phyloP scores from a whole-genome alignment of 2,888 invertebrate species.

The Pristionchus mayeri region DNA sequence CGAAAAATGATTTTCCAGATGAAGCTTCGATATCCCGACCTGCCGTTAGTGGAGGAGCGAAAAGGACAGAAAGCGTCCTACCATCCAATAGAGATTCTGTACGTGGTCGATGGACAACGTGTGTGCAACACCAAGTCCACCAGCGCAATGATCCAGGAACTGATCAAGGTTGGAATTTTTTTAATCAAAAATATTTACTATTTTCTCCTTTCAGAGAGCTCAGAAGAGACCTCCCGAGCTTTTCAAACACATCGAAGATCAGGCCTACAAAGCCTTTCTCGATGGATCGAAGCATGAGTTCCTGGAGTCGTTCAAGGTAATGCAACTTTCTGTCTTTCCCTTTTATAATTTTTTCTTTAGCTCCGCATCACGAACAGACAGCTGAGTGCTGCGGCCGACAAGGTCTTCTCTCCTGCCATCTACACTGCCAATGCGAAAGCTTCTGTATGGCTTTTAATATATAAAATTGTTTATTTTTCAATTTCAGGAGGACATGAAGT shows the following conservation, averaged over 20 bases:
- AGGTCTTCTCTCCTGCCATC: background rate
- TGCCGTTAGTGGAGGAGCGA: constrained; percentile 20
- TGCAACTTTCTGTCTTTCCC: too few relatives aligned
- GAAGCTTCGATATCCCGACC: constrained; percentile 36
- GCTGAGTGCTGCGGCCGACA: background rate
- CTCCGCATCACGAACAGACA: constrained; percentile 1
- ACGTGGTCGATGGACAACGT: constrained; percentile 52
- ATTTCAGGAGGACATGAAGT: constrained; percentile 38
- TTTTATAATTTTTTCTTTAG: constrained; percentile 32
- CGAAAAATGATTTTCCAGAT: background rate
- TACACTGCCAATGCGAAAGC: background rate
- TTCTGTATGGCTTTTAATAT: background rate
- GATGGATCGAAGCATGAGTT: constrained; percentile 44
- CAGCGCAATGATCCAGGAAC: constrained; percentile 44
- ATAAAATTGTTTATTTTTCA: background rate
- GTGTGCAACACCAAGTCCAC: constrained; percentile 51
- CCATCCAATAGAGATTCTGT: constrained; percentile 52
- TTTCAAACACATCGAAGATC: constrained; percentile 47
- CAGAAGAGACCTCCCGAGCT: constrained; percentile 53
- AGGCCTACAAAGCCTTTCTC: constrained; percentile 46
- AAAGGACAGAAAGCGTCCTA: constrained; percentile 7
- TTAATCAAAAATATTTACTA: background rate
- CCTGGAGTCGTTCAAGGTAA: constrained; percentile 40
- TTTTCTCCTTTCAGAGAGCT: constrained; percentile 46
- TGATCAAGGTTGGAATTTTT: constrained; percentile 16